phyloP scores from a whole-genome alignment of 2,797 vertebrate genomes.

The Chloroceryle inda region DNA sequence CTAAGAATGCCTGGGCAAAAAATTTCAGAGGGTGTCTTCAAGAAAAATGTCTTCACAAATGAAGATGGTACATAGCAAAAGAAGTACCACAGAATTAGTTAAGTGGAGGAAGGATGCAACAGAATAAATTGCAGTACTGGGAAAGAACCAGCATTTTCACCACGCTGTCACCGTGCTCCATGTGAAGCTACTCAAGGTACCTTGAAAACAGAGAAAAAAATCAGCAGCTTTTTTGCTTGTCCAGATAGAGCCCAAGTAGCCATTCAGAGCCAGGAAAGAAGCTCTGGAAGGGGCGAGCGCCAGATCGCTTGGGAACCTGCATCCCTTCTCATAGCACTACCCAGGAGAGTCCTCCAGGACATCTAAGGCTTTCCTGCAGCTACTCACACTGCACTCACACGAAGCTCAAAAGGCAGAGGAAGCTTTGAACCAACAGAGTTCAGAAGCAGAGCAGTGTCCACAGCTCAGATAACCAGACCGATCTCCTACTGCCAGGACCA shows the following conservation, averaged over 20 bases:
- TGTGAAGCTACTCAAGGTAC: accelerated
- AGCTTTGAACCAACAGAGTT: background rate
- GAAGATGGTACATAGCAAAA: background rate
- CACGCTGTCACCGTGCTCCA: background rate
- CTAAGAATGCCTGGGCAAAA: background rate
- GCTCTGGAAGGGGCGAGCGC: background rate
- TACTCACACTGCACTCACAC: accelerated
- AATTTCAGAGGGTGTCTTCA: background rate
- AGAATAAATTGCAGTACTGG: background rate
- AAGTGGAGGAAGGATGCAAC: background rate
- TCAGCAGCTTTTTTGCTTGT: background rate
- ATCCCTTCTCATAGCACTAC: accelerated
- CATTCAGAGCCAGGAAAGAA: accelerated
- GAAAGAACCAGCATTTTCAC: background rate
- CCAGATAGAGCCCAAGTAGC: background rate
- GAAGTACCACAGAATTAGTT: accelerated
- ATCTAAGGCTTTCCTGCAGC: accelerated
- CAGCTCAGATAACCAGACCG: background rate
- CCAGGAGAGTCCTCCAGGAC: background rate
- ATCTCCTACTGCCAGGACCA: background rate
- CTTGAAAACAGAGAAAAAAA: background rate
- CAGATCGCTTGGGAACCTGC: accelerated
- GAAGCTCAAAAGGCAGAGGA: background rate
- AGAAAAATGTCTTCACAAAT: background rate
- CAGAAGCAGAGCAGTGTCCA: background rate